Evolutionary conservation across 2,888 invertebrate genomes (phyloP).

Genomic region (Thymelicus acteon): DNA sequence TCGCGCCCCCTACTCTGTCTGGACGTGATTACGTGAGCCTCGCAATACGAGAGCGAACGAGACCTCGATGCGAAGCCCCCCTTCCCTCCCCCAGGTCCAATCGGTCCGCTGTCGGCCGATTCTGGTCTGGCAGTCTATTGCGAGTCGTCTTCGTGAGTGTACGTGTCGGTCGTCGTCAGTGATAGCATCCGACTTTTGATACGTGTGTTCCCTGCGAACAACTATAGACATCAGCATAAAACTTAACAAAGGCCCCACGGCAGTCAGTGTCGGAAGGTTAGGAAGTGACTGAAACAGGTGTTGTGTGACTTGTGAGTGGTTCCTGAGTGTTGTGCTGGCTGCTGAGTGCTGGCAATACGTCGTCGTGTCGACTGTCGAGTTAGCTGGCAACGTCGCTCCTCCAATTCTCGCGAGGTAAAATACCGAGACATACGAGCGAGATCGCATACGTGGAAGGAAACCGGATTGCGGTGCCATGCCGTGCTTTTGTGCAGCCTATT

Average conservation of each 20-base stretch:
- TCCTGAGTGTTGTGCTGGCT: constrained; percentile 70
- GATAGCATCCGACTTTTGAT: constrained; percentile 71
- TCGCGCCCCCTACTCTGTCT: constrained; percentile 64
- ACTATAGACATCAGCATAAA: constrained; percentile 54
- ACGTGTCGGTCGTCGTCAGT: constrained; percentile 51
- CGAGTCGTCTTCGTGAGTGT: constrained; percentile 57
- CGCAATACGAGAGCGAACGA: constrained; percentile 52
- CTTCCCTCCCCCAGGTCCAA: constrained; percentile 58
- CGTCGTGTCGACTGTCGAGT: constrained; percentile 72
- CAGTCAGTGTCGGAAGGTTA: constrained; percentile 49
- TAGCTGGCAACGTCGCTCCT: constrained; percentile 74
- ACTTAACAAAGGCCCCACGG: constrained; percentile 53
- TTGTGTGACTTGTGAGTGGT: constrained; percentile 67
- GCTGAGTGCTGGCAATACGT: constrained; percentile 67
- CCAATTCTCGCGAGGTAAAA: constrained; percentile 76
- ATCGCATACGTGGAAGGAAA: constrained; percentile 76
- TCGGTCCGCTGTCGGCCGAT: constrained; percentile 47
- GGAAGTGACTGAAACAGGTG: constrained; percentile 56
- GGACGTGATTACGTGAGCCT: constrained; percentile 63
- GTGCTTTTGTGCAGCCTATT: constrained; percentile 61
- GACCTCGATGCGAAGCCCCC: constrained; percentile 53
- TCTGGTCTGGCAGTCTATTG: constrained; percentile 62
- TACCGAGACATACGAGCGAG: constrained; percentile 68
- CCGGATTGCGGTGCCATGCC: constrained; percentile 63
- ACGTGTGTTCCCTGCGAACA: constrained; percentile 68